Evolutionary conservation across 2,113 vertebrate species (phyloP).

Genomic region (Aptenodytes forsteri): DNA sequence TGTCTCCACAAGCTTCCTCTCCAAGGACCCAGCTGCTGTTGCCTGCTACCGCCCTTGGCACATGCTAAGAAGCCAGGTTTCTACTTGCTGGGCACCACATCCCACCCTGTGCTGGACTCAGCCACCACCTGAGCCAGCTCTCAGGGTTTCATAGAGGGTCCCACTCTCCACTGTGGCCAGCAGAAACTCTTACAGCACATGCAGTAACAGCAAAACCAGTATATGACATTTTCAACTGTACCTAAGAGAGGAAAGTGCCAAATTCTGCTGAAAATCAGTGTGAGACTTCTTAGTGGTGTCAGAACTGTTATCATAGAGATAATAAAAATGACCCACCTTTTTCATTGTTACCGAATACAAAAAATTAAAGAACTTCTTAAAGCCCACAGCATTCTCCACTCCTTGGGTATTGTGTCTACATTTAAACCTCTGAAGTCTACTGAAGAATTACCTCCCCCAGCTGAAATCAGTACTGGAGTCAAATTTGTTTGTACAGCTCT

Average conservation of each 20-base stretch:
- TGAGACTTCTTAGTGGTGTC: not conserved
- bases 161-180: accelerated
- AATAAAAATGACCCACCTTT: not conserved
- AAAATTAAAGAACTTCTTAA: not conserved
- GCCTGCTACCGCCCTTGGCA: not conserved
- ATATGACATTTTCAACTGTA: not conserved
- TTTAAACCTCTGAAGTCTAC: not conserved
- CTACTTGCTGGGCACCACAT: not conserved
- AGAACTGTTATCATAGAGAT: not conserved
- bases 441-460: not conserved
- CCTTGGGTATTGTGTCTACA: not conserved
- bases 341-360: not conserved
- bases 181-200: not conserved
- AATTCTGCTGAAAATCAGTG: not conserved
- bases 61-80: not conserved
- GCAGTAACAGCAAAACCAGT: not conserved
- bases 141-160: not conserved
- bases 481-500: not conserved
- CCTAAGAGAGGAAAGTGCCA: not conserved
- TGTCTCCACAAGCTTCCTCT: not conserved
- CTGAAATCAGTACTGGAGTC: not conserved
- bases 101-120: not conserved
- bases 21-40: not conserved
- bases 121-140: not conserved
- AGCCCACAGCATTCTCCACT: not conserved